Base-by-base conservation (phyloP, 2,113 vertebrate species). In the Trachemys scripta region DNA sequence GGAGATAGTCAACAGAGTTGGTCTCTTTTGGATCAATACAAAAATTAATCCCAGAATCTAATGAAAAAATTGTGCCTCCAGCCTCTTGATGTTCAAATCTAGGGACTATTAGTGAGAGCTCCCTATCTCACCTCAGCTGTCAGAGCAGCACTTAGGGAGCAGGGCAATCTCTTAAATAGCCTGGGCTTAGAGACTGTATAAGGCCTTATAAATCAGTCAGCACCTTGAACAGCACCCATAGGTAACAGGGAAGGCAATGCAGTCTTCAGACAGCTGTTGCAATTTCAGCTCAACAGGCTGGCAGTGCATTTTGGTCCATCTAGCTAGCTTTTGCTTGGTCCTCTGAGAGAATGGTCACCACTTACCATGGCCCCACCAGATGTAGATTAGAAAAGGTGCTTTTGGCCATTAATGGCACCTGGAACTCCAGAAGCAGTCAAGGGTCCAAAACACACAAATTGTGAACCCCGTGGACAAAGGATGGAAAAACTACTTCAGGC, bases 241-340 rank as follows among this genome's bases (percentile, higher is more conserved):
- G 81, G 20, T 3, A 10, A 25, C 24, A 10, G 5, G 0, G 0
- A 8, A 84, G 50, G 76, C 76, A 79, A 49, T 29, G 12, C 35
- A 45, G 65, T 29, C 0, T 0, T 35, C 65, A 25, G 27, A 3
- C 31, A 83, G 19, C 20, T 53, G 57, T 24, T 6, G 0, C 53
- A 1, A 0, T 50, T 38, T 91, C 27, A 59, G 14, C n/a, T 3
- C 29, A n/a, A 29, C 1, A 3, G 0, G 0, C 27, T 57, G 8
- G 10, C 1, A 80, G 13, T 38, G 13, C 10, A 17, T 38, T 59
- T 38, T 8, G 57, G 16, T 78, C 27, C 4, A n/a, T 11, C 42
- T n/a, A 42, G 9, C 13, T 54, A 47, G 0, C 27, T 9, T 91
- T 49, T 0, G 0, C 54, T 85, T 56, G 42, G 8, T 31, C 3